Conservation (phyloP, 2,888 invertebrate species). For the Meandrusa payeni region DNA sequence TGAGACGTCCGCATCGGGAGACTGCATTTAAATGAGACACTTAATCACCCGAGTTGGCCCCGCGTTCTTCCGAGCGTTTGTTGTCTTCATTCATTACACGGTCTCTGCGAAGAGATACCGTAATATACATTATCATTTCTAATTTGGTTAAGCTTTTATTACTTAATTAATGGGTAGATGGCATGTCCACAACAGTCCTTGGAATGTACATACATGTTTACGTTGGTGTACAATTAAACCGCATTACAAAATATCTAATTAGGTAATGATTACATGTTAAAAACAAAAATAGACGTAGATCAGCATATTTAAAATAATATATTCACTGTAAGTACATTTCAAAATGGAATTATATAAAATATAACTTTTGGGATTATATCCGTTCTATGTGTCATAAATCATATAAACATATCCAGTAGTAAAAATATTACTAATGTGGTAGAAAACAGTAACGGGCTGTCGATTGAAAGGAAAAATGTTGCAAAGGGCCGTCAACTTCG, state of each 20-base stretch:
- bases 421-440: slow-evolving; percentile 18
- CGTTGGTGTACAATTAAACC: too few species aligned
- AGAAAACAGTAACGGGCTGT: neutral
- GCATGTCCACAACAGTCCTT: too few species aligned
- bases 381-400: too few species aligned
- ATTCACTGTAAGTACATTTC: too few species aligned
- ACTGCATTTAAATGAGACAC: slow-evolving; percentile 81
- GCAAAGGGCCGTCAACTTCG: slow-evolving; percentile 5
- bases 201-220: too few species aligned
- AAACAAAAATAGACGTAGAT: too few species aligned
- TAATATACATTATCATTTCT: slow-evolving; percentile 35
- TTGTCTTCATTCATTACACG: slow-evolving; percentile 70
- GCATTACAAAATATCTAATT: too few species aligned
- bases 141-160: slow-evolving; percentile 31
- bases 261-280: too few species aligned
- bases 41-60: slow-evolving; percentile 76
- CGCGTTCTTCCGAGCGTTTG: slow-evolving; percentile 70
- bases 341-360: too few species aligned
- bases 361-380: too few species aligned
- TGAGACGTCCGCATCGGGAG: slow-evolving; percentile 71
- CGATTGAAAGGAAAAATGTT: slow-evolving; percentile 1
- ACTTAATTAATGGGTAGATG: slow-evolving; percentile 18
- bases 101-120: slow-evolving; percentile 21
- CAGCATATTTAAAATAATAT: too few species aligned
- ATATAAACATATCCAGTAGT: too few species aligned